Evolutionary conservation across 2,797 vertebrate genomes (phyloP).

Genomic region (Hippocampus kuda): DNA sequence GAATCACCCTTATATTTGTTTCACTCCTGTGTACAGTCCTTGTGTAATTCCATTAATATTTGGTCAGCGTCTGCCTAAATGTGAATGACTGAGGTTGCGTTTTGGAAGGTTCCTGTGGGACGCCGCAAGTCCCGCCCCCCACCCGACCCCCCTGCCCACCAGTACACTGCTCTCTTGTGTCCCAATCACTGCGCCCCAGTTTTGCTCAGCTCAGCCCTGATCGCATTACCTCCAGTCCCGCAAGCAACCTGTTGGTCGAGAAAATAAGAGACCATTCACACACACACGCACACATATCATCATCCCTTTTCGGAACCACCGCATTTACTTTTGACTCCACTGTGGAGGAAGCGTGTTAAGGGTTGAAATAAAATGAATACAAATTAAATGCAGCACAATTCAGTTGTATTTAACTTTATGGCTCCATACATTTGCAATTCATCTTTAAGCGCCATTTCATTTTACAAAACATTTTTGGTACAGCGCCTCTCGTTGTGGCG

Average conservation of each 20-base stretch:
- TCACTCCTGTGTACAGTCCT: constrained; percentile 4
- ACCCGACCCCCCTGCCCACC: constrained; percentile 1
- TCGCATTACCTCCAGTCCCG: constrained; percentile 52
- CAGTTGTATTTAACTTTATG: no score
- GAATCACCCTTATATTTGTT: background rate
- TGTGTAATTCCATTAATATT: constrained; percentile 4
- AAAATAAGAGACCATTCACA: constrained; percentile 40
- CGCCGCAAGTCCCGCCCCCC: background rate
- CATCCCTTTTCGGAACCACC: background rate
- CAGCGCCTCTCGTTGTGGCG: no score
- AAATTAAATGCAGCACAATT: no score
- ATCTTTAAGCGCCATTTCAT: no score
- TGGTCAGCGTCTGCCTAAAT: constrained; percentile 5
- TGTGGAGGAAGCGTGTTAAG: background rate
- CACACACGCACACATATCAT: background rate
- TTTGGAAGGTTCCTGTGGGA: constrained; percentile 35
- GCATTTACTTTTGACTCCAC: background rate
- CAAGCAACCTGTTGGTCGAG: constrained; percentile 44
- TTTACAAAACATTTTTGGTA: no score
- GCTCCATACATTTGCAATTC: no score
- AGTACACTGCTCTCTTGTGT: constrained; percentile 52
- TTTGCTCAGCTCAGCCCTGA: constrained; percentile 32
- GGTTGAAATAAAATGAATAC: no score
- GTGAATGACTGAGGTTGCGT: constrained; percentile 5
- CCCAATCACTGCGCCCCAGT: constrained; percentile 34